Percentiles rank a stretch among this genome's conserved stretches.
These are phyloP conservation scores for Halictus ligatus DNA, from an alignment of 2,888 invertebrate genomes.

Conservation along the genomic window DNA sequence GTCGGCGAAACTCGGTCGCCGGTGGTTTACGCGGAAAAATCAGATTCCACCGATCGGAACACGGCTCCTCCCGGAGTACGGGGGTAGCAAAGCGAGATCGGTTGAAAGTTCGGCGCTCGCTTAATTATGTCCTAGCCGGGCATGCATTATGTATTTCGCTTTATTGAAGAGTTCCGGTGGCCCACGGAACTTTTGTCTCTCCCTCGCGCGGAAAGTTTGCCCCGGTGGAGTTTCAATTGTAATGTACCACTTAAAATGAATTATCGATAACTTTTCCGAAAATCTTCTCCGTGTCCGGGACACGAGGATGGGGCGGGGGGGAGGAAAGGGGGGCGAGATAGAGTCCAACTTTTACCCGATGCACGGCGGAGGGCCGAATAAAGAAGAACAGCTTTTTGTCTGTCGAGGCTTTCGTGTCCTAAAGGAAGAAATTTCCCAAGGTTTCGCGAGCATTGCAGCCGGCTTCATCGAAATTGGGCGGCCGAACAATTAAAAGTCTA, in stretches of 20 bases:
- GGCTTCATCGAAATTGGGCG: no score
- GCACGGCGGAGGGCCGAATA: neutral
- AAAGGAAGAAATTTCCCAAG: no score
- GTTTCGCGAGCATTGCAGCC: no score
- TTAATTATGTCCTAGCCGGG: conserved; percentile 51
- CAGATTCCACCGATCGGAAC: neutral
- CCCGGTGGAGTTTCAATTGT: conserved; percentile 54
- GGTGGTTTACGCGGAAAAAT: neutral
- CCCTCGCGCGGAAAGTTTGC: conserved; percentile 34
- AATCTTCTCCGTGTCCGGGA: conserved; percentile 22
- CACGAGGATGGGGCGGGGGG: neutral
- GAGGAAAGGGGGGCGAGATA: neutral
- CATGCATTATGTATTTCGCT: conserved; percentile 63
- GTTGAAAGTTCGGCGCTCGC: conserved; percentile 41
- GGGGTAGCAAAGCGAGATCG: conserved; percentile 35
- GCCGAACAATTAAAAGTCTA: no score
- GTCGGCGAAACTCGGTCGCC: conserved; percentile 9
- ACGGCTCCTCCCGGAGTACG: conserved; percentile 4
- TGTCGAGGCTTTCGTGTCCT: no score
- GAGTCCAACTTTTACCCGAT: conserved; percentile 33
- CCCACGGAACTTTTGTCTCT: conserved; percentile 53
- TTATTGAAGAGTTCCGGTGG: conserved; percentile 42
- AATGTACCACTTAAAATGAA: conserved; percentile 50
- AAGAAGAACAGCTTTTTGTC: no score
- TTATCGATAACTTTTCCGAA: conserved; percentile 52